Conservation (phyloP, 2,888 invertebrate genomes). For the Xestia rhomboidea region DNA sequence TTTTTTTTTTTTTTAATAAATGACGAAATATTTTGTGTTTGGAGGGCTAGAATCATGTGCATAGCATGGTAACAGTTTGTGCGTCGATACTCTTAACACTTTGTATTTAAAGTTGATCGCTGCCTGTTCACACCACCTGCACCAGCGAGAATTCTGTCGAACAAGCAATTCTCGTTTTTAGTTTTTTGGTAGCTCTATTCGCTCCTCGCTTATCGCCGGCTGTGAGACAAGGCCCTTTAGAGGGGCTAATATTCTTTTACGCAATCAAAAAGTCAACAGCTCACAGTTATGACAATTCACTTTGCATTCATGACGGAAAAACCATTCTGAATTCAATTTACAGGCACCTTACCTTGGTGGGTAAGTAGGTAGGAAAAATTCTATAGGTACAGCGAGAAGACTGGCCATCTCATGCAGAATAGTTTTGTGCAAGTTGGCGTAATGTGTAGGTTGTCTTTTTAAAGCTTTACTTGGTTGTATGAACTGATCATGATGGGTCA, state of each 20-base stretch:
- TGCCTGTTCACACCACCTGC: too few relatives aligned
- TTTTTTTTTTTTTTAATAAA: too few relatives aligned
- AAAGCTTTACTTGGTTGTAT: not conserved
- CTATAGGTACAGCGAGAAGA: not conserved
- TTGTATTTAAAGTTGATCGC: too few relatives aligned
- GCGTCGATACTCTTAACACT: too few relatives aligned
- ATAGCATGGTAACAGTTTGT: too few relatives aligned
- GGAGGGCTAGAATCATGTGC: too few relatives aligned
- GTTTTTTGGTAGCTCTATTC: not conserved
- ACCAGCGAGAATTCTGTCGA: too few relatives aligned
- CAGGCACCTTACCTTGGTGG: constrained; percentile 23
- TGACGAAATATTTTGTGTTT: too few relatives aligned
- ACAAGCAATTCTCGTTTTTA: too few relatives aligned
- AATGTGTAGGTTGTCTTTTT: not conserved
- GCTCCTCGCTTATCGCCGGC: not conserved
- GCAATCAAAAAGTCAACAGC: constrained; percentile 64
- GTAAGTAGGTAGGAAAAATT: constrained; percentile 22
- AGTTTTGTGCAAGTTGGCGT: not conserved
- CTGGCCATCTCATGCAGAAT: not conserved
- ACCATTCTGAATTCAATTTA: constrained; percentile 61
- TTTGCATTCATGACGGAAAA: constrained; percentile 63
- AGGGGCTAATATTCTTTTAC: constrained; percentile 55
- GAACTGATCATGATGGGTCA: not conserved
- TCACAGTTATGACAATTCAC: constrained; percentile 57
- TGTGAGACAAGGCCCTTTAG: not conserved